Conservation (phyloP, 2,888 invertebrate genomes). For the Chaitophorus viminalis region DNA sequence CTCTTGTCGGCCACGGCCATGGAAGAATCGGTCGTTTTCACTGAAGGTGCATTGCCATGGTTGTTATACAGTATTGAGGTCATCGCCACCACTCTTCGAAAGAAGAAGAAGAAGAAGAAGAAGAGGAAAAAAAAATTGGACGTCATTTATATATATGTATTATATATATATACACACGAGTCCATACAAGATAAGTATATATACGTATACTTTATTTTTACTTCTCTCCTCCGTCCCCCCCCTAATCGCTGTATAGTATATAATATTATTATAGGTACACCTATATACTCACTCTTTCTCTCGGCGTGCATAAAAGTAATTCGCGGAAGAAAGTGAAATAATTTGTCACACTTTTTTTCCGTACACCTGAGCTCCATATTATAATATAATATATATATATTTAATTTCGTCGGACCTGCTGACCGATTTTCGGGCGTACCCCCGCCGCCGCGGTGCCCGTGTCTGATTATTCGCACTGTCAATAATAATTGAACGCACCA, state of each 20-base stretch:
- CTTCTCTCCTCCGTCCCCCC: background rate
- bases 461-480: background rate
- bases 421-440: constrained; percentile 42
- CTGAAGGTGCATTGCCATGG: constrained; percentile 59
- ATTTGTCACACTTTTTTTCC: constrained; percentile 49
- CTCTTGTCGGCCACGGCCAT: constrained; percentile 60
- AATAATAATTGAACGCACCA: too few species aligned
- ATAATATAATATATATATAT: too few species aligned
- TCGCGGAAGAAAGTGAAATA: constrained; percentile 51
- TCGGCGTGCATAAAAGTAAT: constrained; percentile 27
- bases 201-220: constrained; percentile 21
- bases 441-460: background rate
- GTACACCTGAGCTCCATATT: background rate
- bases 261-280: too few species aligned
- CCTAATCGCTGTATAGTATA: too few species aligned
- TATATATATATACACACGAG: too few species aligned
- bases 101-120: background rate
- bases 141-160: constrained; percentile 13
- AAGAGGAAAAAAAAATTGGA: constrained; percentile 43
- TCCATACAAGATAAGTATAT: background rate
- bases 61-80: constrained; percentile 53
- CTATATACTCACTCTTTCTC: constrained; percentile 26
- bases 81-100: constrained; percentile 37
- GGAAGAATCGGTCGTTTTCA: constrained; percentile 58
- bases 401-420: constrained; percentile 32